Conservation (phyloP, 2,113 vertebrate genomes). For the Planiliza haematocheilus region DNA sequence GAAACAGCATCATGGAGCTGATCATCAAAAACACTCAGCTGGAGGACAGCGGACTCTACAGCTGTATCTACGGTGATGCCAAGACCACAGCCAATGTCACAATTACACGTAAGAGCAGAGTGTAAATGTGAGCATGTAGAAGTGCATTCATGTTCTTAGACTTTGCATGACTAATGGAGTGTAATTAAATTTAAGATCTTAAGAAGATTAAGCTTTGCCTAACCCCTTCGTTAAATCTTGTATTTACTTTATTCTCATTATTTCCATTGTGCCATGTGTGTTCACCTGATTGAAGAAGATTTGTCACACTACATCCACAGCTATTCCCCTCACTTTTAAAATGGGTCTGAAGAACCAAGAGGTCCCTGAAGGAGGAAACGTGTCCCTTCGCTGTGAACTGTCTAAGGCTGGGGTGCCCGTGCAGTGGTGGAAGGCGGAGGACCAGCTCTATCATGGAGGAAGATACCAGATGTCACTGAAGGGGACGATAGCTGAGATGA, state of each 20-base stretch:
- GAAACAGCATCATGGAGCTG: slow-evolving; percentile 84
- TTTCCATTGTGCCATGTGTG: too few relatives aligned
- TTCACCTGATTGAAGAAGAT: background rate
- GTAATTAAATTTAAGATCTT: too few relatives aligned
- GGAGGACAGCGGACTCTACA: slow-evolving; percentile 90
- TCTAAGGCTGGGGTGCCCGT: slow-evolving; percentile 83
- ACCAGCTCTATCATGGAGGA: slow-evolving; percentile 76
- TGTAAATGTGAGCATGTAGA: background rate
- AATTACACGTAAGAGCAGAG: slow-evolving; percentile 84
- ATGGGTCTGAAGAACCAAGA: slow-evolving; percentile 87
- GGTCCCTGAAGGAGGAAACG: slow-evolving; percentile 82
- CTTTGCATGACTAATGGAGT: too few relatives aligned
- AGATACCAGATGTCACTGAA: slow-evolving; percentile 84
- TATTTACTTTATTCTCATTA: background rate
- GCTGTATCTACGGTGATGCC: slow-evolving; percentile 84
- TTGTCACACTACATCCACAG: slow-evolving; percentile 52
- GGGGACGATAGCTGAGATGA: slow-evolving; percentile 83
- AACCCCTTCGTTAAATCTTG: background rate
- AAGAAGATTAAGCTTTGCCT: background rate
- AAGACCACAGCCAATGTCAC: slow-evolving; percentile 85
- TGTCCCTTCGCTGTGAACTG: slow-evolving; percentile 83
- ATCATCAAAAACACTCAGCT: slow-evolving; percentile 83
- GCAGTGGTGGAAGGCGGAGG: slow-evolving; percentile 87
- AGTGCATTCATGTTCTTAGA: background rate
- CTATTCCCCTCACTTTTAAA: slow-evolving; percentile 83